Evolutionary conservation across 2,797 vertebrate species (phyloP), one percentile per base, ranked within the genome.

Genomic region (Phrynocephalus guinanensis): DNA sequence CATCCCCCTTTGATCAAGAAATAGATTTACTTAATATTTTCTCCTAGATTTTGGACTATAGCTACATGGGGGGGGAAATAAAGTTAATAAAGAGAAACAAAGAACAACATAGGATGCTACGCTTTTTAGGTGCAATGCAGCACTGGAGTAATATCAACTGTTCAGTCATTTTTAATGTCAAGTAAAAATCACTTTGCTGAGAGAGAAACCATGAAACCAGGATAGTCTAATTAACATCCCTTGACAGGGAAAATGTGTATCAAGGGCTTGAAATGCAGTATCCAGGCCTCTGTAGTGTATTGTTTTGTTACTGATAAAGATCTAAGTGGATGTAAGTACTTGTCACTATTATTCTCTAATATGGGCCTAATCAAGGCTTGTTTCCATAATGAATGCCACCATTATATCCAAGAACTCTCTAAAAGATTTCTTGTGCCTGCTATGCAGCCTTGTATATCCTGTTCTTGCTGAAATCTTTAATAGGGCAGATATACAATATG

Each of bases 341-440:
- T 38, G 71, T 33, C 24, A 28, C 79, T 63, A 44, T 82, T 81
- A 0, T 0, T 3, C 80, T 83, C 86, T 56, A 93, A 81, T 90
- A 91, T 63, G 30, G 56, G 79, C 87, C 24, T 73, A 52, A 84
- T 90, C 30, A 84, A 84, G 15, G 16, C 11, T 82, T 82, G 1
- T 75, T 91, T 88, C 79, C 63, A 87, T 90, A 91, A 80, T 16
- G 20, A 71, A 66, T 52, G 78, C 73, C 91, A 30, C 88, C 87
- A 44, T 85, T 92, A 20, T 83, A 81, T 82, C 70, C 87, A 86
- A 73, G 86, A 89, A 86, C n/a, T 66, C 63, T 77, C 73, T 33
- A 91, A 90, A 90, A 87, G 0, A 88, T 92, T 89, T 87, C n/a
- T 83, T 95, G 95, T 95, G 90, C 83, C 76, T 92, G 87, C 79